Conservation (phyloP, 1,140 invertebrate genomes). For the Adoxophyes honmai region DNA sequence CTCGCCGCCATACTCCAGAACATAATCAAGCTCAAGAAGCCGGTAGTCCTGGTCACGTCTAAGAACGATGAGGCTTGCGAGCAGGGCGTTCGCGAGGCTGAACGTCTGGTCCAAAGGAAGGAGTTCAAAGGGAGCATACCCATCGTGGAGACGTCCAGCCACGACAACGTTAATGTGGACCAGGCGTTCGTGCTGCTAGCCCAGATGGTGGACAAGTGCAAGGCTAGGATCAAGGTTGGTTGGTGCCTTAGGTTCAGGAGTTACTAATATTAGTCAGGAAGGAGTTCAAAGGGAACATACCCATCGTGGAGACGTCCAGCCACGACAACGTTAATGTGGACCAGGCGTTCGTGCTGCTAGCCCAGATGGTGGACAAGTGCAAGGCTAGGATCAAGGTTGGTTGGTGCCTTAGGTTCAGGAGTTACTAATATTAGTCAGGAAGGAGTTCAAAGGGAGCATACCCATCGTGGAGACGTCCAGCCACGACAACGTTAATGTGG, state of each 20-base stretch:
- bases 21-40: constrained; percentile 95
- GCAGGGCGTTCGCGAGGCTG: constrained; percentile 91
- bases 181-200: constrained; percentile 94
- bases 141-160: constrained; percentile 95
- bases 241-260: no score
- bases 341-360: constrained; percentile 93
- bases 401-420: no score
- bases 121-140: constrained; percentile 94
- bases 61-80: constrained; percentile 97
- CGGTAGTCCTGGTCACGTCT: constrained; percentile 95
- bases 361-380: constrained; percentile 92
- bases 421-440: no score
- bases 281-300: constrained; percentile 93
- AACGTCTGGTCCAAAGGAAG: constrained; percentile 91
- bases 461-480: constrained; percentile 96
- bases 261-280: no score
- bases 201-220: constrained; percentile 91
- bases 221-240: constrained; percentile 78
- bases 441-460: constrained; percentile 94
- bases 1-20: constrained; percentile 90
- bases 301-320: constrained; percentile 95
- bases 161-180: constrained; percentile 98
- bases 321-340: constrained; percentile 99
- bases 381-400: constrained; percentile 78
- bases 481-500: constrained; percentile 98